Evolutionary conservation across 2,797 vertebrate species (phyloP).

Genomic region (Limnodromus scolopaceus): DNA sequence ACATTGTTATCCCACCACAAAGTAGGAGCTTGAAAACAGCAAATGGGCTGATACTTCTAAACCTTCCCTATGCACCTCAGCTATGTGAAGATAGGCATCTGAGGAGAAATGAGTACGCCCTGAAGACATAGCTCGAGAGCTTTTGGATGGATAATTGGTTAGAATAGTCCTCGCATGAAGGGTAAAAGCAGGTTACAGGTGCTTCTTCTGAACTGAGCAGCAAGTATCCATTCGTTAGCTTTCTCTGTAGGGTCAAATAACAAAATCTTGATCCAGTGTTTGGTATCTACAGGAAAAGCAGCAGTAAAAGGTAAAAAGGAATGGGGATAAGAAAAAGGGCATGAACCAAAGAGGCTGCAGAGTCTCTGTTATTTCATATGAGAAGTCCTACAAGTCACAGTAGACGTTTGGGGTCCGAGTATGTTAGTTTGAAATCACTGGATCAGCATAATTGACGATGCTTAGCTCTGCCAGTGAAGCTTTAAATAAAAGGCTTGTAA

Average conservation of each 20-base stretch:
- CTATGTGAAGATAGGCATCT: background rate
- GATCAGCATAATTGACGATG: background rate
- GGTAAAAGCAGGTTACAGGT: background rate
- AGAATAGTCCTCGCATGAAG: background rate
- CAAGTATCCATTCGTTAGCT: background rate
- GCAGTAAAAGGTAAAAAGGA: background rate
- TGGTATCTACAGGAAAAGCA: background rate
- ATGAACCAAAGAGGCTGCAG: background rate
- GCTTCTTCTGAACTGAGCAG: background rate
- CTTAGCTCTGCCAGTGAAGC: background rate
- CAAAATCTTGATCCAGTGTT: background rate
- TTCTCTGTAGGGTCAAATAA: background rate
- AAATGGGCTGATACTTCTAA: background rate
- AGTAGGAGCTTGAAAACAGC: background rate
- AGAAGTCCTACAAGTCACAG: background rate
- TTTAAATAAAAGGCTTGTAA: background rate
- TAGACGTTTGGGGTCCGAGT: background rate
- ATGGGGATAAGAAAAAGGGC: background rate
- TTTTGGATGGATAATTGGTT: background rate
- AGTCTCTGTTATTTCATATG: background rate
- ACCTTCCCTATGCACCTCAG: background rate
- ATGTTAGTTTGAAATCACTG: background rate
- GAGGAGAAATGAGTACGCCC: background rate
- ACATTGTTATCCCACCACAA: background rate
- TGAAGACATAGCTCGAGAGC: background rate